Conservation (phyloP, 2,888 invertebrate species). For the Metacarcinus magister region DNA sequence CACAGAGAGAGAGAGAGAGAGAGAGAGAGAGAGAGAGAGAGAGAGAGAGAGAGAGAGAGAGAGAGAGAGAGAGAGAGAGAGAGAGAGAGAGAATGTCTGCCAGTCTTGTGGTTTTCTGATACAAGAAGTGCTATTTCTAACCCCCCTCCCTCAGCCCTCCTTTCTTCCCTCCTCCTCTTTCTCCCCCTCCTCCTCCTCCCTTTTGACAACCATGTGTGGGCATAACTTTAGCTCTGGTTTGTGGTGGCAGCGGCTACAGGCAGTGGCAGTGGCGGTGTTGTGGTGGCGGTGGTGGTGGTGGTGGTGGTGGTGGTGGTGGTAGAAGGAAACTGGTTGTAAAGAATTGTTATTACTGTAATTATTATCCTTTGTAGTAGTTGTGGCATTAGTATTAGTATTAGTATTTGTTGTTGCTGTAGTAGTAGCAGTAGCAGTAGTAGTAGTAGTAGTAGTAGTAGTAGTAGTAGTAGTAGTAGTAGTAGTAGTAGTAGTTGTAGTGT, state of each 20-base stretch:
- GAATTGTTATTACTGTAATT: too few species aligned
- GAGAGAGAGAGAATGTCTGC: neutral
- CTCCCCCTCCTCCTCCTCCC: constrained; percentile 3
- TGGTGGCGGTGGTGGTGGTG: neutral
- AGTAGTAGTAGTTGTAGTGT: too few species aligned
- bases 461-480: too few species aligned
- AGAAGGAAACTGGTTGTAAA: neutral
- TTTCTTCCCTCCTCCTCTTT: neutral
- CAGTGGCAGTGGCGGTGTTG: too few species aligned
- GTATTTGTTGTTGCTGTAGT: too few species aligned
- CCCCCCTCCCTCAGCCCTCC: neutral
- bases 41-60: constrained; percentile 8
- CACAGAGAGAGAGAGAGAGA: too few species aligned
- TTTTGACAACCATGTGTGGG: constrained; percentile 26
- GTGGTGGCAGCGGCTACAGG: neutral
- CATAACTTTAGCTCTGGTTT: neutral
- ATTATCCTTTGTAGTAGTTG: too few species aligned
- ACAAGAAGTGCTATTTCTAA: neutral
- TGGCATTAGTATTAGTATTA: too few species aligned
- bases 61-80: constrained; percentile 26
- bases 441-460: too few species aligned
- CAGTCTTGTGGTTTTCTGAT: neutral
- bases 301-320: neutral
- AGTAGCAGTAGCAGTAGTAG: too few species aligned
- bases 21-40: too few species aligned